These are phyloP conservation scores for Parascotia fuliginaria DNA, from an alignment of 2,888 invertebrate species.

Conservation along the genomic window DNA sequence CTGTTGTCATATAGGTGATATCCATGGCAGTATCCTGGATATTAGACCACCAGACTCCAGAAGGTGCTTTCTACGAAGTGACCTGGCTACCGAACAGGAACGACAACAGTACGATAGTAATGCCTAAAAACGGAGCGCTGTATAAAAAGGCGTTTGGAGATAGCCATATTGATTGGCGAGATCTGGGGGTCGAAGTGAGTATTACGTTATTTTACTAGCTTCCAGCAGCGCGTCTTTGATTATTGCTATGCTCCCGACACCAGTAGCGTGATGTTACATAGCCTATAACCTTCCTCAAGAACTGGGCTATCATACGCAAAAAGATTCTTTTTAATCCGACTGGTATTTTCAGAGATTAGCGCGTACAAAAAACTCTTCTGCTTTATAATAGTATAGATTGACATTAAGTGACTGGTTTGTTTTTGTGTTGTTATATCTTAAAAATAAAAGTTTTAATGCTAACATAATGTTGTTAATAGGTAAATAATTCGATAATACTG, in stretches of 20 bases:
- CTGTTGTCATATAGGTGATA: slow-evolving; percentile 84
- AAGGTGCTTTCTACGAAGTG: slow-evolving; percentile 96
- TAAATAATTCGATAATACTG: slow-evolving; percentile 77
- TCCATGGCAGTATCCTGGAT: slow-evolving; percentile 95
- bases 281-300: too few species aligned
- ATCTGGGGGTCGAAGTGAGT: slow-evolving; percentile 50
- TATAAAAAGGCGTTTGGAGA: slow-evolving; percentile 89
- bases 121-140: slow-evolving; percentile 71
- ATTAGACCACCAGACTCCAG: slow-evolving; percentile 92
- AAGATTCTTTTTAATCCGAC: too few species aligned
- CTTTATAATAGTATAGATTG: too few species aligned
- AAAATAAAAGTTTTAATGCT: too few species aligned
- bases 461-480: slow-evolving; percentile 48
- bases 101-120: slow-evolving; percentile 90
- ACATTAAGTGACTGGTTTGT: too few species aligned
- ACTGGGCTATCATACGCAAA: too few species aligned
- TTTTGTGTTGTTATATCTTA: too few species aligned
- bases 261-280: too few species aligned
- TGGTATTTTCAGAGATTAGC: too few species aligned
- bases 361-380: too few species aligned
- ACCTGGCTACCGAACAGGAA: slow-evolving; percentile 95
- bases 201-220: too few species aligned
- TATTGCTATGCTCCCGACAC: too few species aligned
- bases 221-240: neutral
- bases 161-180: slow-evolving; percentile 46